Evolutionary conservation across 2,888 invertebrate species (phyloP).

Genomic region (Anorthoa munda): DNA sequence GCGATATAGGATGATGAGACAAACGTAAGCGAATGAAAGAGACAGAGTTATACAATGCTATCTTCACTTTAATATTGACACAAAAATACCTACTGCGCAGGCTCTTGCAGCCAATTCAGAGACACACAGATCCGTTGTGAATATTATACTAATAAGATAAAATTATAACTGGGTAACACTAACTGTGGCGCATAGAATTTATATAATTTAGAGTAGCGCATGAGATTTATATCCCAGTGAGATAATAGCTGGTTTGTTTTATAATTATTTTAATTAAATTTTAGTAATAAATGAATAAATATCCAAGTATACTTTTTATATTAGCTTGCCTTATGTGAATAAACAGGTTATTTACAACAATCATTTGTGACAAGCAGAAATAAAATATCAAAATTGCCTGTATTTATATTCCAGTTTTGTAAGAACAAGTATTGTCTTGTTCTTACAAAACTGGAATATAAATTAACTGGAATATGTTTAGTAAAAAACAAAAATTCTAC

Average conservation of each 20-base stretch:
- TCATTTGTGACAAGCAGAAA: conserved; percentile 42
- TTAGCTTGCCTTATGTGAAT: conserved; percentile 45
- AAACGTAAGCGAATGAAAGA: too few relatives aligned
- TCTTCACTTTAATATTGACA: too few relatives aligned
- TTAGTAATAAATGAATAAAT: conserved; percentile 45
- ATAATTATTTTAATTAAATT: conserved; percentile 47
- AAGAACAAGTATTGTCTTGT: too few relatives aligned
- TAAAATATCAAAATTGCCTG: conserved; percentile 34
- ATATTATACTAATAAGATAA: conserved; percentile 17
- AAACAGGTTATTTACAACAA: conserved; percentile 37
- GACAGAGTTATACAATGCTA: too few relatives aligned
- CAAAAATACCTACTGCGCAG: too few relatives aligned
- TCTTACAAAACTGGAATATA: too few relatives aligned
- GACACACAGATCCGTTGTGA: too few relatives aligned
- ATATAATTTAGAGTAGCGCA: conserved; percentile 26
- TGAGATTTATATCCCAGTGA: conserved; percentile 48
- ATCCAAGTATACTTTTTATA: conserved; percentile 23
- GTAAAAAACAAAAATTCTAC: neutral
- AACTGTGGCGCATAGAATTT: conserved; percentile 16
- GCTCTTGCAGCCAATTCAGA: too few relatives aligned
- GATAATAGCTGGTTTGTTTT: conserved; percentile 52
- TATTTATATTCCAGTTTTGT: conserved; percentile 38
- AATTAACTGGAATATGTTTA: too few relatives aligned
- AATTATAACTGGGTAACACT: conserved; percentile 31
- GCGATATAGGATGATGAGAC: too few relatives aligned